phyloP scores from a whole-genome alignment of 2,888 invertebrate genomes.

The Lutraria lutraria region DNA sequence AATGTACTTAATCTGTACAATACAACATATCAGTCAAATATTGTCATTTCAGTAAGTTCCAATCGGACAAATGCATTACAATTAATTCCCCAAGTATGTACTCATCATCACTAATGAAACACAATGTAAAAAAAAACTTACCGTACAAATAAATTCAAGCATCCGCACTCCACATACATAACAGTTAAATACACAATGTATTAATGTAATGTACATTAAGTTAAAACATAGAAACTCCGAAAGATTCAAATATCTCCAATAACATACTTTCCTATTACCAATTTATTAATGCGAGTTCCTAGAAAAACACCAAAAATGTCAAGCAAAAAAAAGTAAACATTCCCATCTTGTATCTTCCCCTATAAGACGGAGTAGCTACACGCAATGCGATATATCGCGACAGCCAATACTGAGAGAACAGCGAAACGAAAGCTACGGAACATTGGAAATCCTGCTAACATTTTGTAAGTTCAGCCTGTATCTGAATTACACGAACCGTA shows the following conservation, averaged over 20 bases:
- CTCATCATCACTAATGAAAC: background rate
- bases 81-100: background rate
- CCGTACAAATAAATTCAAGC: background rate
- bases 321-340: background rate
- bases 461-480: background rate
- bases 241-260: background rate
- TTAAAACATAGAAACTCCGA: background rate
- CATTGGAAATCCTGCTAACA: background rate
- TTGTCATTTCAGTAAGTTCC: too few species aligned
- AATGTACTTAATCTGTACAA: too few species aligned
- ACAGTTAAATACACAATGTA: background rate
- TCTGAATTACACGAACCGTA: background rate
- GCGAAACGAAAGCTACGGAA: background rate
- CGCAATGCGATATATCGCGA: background rate
- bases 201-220: background rate
- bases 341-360: background rate
- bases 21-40: too few species aligned
- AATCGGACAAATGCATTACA: background rate
- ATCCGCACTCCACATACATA: background rate
- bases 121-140: background rate
- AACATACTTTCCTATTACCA: background rate
- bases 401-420: conserved; percentile 1
- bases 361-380: background rate
- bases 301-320: conserved; percentile 6
- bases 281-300: background rate